Base-by-base conservation (phyloP, 2,797 vertebrate genomes). In the Sandelia bainsii region DNA sequence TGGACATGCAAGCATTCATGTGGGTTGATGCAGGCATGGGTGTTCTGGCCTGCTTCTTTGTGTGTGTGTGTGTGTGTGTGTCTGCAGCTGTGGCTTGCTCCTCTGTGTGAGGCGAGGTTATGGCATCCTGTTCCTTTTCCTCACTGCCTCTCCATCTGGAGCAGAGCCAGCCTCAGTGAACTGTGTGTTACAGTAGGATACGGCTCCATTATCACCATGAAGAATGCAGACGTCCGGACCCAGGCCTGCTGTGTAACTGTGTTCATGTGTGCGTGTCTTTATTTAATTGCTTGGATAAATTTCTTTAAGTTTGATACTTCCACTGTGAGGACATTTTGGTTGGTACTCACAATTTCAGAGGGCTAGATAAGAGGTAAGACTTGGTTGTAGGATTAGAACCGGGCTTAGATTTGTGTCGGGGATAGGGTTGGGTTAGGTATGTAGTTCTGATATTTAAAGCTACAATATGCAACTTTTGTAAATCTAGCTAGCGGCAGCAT, bases 81-180 rank as follows among this genome's bases (percentile, higher is more conserved):
- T 70, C 44, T 87, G 87, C 91, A 92, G 87, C 91, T 93, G 91
- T 87, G 83, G 66, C 82, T 85, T 81, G 81, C 85, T 89, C 77
- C 83, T 72, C 81, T 87, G 82, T 82, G 79, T 54, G 70, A 79
- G 80, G 74, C 64, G 80, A 89, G 81, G 87, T 90, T 88, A 87
- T 84, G 89, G 87, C 90, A 90, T 92, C 89, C 90, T 92, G 83
- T 90, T 91, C 87, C 85, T 89, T 73, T 91, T 86, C 85, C 85
- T 83, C 51, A 22, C 84, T 87, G 81, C 85, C 74, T 86, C 82
- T 83, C 87, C 76, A 62, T 84, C 80, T 91, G 90, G 90, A 87
- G 63, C 67, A 0, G 39, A 48, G 88, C 91, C 90, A 92, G 80
- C 56, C 68, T 82, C 81, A 84, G 87, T 83, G 52, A 79, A 79